Conservation (phyloP, 2,797 vertebrate genomes). For the Megalops cyprinoides region DNA sequence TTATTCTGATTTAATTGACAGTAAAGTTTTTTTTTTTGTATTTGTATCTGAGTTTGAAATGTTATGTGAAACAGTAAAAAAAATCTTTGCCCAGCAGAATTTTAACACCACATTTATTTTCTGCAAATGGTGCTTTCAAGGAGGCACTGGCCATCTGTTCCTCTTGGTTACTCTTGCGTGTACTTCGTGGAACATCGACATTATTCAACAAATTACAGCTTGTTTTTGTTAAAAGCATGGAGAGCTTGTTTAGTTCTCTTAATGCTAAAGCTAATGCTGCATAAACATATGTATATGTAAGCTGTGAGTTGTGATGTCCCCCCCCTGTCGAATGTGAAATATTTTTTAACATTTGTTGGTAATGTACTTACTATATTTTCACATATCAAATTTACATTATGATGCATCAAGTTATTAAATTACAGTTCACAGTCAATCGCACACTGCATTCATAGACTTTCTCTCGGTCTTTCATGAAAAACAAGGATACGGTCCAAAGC, state of each 20-base stretch:
- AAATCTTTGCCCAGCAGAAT: background rate
- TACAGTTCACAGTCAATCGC: background rate
- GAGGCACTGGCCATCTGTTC: constrained; percentile 1
- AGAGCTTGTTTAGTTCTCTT: background rate
- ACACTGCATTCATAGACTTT: too few relatives aligned
- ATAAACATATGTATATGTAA: background rate
- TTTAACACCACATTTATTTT: background rate
- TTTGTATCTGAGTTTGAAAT: too few relatives aligned
- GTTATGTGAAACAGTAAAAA: background rate
- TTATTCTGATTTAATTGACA: too few relatives aligned
- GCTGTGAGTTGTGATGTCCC: background rate
- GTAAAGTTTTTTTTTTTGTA: too few relatives aligned
- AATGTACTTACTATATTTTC: constrained; percentile 18
- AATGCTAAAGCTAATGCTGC: background rate
- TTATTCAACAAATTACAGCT: constrained; percentile 1
- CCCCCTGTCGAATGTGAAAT: constrained; percentile 16
- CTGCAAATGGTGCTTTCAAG: constrained; percentile 6
- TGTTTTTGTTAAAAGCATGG: background rate
- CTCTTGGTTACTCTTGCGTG: background rate
- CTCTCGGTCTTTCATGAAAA: too few relatives aligned
- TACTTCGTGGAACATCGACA: background rate
- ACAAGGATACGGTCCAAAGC: too few relatives aligned
- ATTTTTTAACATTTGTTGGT: constrained; percentile 16
- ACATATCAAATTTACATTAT: constrained; percentile 23
- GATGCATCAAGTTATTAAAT: background rate